Evolutionary conservation across 2,888 invertebrate species (phyloP), one percentile per base, ranked within the genome.

Genomic region (Amphipyra tragopoginis): DNA sequence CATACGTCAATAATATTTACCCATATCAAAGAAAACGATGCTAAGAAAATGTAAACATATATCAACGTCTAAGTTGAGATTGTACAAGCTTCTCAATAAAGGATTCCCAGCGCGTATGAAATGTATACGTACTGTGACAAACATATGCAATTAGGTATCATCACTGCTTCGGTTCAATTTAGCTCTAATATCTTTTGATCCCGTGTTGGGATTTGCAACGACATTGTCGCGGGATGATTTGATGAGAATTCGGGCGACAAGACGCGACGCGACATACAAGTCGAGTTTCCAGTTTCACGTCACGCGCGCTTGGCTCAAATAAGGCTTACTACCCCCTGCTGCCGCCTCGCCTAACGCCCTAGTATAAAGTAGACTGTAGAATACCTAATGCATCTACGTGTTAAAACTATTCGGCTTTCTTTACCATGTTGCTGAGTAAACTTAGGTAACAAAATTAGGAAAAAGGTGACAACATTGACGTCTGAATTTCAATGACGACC

Each of bases 281-380:
- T 81, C 83, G 81, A 85, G 90, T 87, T 93, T 92, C 90, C 88
- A 91, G 91, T 94, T 94, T 94, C 94, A 85, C 84, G 93, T 94
- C 93, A 94, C 94, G 94, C 92, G 90, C 93, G 86, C 87, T 77
- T 84, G 90, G 86, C 91, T 91, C 92, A 92, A 93, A 93, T 93
- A 93, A 93, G 94, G 92, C 93, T 91, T 90, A 91, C 89, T 87
- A 88, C 88, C 88, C 88, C 89, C 88, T 85, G 85, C 85, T 87
- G 88, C 84, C 87, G 88, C 87, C 86, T 81, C 87, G 85, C 80
- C 87, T 84, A 78, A 80, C 87, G 81, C 85, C 86, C 86, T 86
- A 85, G 84, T 86, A 88, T 87, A 86, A 88, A 88, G 89, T 88
- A 89, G 87, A 91, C 90, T 89, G 86, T 85, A 83, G 92, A 93